Percentiles rank a stretch among this genome's conserved stretches.
phyloP scores from a whole-genome alignment of 2,888 invertebrate genomes.

The Perizoma flavofasciatum region DNA sequence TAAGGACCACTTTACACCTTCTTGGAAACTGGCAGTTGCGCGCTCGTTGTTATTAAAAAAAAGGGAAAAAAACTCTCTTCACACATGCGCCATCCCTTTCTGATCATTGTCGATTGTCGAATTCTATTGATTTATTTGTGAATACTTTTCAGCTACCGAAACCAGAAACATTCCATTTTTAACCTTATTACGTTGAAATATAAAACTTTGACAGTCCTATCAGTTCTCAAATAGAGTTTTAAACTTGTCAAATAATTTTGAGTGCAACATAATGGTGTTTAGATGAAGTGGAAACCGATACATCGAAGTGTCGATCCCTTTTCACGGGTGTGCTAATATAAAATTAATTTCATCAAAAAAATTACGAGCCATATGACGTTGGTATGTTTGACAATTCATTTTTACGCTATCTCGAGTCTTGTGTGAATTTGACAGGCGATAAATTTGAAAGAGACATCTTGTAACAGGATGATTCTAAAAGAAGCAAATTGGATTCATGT shows the following conservation, averaged over 20 bases:
- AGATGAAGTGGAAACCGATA: conserved; percentile 82
- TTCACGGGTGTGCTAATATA: conserved; percentile 75
- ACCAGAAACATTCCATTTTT: conserved; percentile 33
- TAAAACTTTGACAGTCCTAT: conserved; percentile 8
- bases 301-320: conserved; percentile 76
- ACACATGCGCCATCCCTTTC: conserved; percentile 53
- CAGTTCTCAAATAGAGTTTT: conserved; percentile 21
- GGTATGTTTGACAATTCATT: conserved; percentile 56
- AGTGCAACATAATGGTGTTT: conserved; percentile 64
- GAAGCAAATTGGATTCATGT: too few species aligned
- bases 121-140: conserved; percentile 47
- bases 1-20: conserved; percentile 82
- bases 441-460: conserved; percentile 43
- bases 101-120: conserved; percentile 54
- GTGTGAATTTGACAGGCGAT: conserved; percentile 51
- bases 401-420: conserved; percentile 53
- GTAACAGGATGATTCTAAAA: too few species aligned
- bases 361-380: conserved; percentile 44
- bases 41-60: conserved; percentile 49
- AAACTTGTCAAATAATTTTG: conserved; percentile 45
- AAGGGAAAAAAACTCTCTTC: conserved; percentile 56
- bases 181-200: conserved; percentile 33
- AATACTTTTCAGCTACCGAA: conserved; percentile 33
- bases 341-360: conserved; percentile 74
- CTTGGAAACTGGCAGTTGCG: conserved; percentile 78